Base-by-base conservation (phyloP, 2,113 vertebrate genomes). In the Macroglossus sobrinus region DNA sequence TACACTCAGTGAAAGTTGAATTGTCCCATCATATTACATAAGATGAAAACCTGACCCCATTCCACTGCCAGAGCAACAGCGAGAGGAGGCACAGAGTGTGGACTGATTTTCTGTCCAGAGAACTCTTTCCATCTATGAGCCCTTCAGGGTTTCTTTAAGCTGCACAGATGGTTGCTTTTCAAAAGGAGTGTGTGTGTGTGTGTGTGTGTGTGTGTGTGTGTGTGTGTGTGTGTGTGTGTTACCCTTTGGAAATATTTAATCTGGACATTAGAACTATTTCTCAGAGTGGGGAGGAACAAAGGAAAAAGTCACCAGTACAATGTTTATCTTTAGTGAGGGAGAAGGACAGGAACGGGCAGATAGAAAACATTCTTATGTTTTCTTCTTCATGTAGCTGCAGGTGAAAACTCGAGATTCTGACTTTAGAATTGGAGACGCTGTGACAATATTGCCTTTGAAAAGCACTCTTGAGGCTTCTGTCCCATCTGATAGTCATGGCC, bases 1-100 rank as follows among this genome's bases (percentile, higher is more conserved):
- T 81, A 13, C 68, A 40, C 38, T 89, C 59, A 15, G 2, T 76
- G 79, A n/a, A 93, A 72, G 68, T 22, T 75, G 86, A 91, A 96
- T 87, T 75, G 91, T 92, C 55, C 95, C 59, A 76, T 97, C 79
- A 33, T 71, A 53, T 97, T 96, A 85, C 53, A 24, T 80, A 96
- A 97, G 95, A 87, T 79, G 82, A 89, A 94, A 94, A 40, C 74
- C n/a, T 94, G 61, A 86, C 81, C 94, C 78, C 81, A 26, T 95
- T 92, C 74, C 66, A 13, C 81, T n/a, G 35, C 84, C 21, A 68
- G 30, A 76, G 43, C 47, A 85, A 53, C 21, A 53, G 69, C 71
- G 8, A 75, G 64, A 63, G 75, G 68, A 74, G 84, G 68, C 92
- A 69, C 84, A 93, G 82, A 96, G 38, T 19, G 35, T 81, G n/a